A percentile compares a stretch with the other conserved stretches of the same genome.
Conservation (phyloP, 2,888 invertebrate species). For the Noctua comes region DNA sequence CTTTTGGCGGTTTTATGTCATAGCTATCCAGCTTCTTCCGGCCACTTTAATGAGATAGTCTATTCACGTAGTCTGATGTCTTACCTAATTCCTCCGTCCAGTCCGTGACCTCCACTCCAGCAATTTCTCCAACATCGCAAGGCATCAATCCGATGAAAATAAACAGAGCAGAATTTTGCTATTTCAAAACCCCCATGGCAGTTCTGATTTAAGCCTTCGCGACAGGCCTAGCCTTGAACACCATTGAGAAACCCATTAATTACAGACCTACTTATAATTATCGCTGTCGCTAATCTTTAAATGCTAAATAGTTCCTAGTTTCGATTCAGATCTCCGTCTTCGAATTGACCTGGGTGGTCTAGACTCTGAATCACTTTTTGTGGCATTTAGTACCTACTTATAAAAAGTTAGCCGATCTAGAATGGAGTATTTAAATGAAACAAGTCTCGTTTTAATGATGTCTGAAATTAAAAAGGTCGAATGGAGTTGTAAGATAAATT, state of each 20-base stretch:
- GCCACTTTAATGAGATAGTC: no score
- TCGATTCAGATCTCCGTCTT: constrained; percentile 27
- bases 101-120: not conserved
- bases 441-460: constrained; percentile 15
- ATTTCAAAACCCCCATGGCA: not conserved
- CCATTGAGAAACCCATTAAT: constrained; percentile 34
- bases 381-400: constrained; percentile 14
- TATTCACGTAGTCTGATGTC: not conserved
- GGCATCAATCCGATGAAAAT: not conserved
- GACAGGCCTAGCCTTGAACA: constrained; percentile 14
- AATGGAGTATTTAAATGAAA: constrained; percentile 12
- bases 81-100: not conserved
- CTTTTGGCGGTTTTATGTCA: no score
- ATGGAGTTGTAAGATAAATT: constrained; percentile 18
- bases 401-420: constrained; percentile 19
- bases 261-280: constrained; percentile 30
- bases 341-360: constrained; percentile 44
- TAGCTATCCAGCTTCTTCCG: no score
- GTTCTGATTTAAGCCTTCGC: not conserved
- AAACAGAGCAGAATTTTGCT: not conserved
- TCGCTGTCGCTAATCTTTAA: constrained; percentile 49
- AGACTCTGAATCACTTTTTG: constrained; percentile 37
- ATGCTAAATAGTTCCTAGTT: constrained; percentile 24
- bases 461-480: constrained; percentile 9
- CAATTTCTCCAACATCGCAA: not conserved